Evolutionary conservation across 2,113 vertebrate species (phyloP), one percentile per base, ranked within the genome.

Genomic region (Micromys minutus): DNA sequence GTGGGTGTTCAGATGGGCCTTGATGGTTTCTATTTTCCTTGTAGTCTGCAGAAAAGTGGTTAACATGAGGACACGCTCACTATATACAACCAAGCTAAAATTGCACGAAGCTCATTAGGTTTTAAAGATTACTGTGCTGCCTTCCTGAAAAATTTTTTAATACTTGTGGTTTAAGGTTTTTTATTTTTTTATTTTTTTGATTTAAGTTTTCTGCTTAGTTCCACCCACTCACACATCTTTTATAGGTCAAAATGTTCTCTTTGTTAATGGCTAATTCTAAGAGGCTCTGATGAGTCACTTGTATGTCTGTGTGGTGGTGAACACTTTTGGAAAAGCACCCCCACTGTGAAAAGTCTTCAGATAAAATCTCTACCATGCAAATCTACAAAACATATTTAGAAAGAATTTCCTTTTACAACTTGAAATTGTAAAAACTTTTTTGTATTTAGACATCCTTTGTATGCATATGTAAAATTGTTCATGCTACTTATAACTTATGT

Each of bases 401-500:
- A 93, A 91, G 39, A 39, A 39, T 88, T 26, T 36, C 63, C 39
- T 90, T 96, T 93, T 83, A 31, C 6, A 72, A 75, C 79, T 87
- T 92, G 65, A 95, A 94, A 24, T 77, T 75, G 26, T 83, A 12
- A 29, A 67, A 77, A 45, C 55, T 19, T 81, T 92, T 69, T 86
- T 74, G 92, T 12, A 76, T 71, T 80, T 34, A 84, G 80, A 47
- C 75, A 65, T 74, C 89, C 24, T 93, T 91, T 77, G 39, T 77
- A 31, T 92, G 80, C 63, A 36, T 69, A 19, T 50, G 52, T 86
- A 59, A n/a, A 61, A 65, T 87, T 86, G 24, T 74, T 94, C 90
- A 67, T 95, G 57, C 52, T 95, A 36, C 69, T 95, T 94, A 31
- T 92, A n/a, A 95, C 89, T 96, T 42, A 95, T 81, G 80, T 93